phyloP scores from a whole-genome alignment of 2,888 invertebrate species.

The Pandemis corylana region DNA sequence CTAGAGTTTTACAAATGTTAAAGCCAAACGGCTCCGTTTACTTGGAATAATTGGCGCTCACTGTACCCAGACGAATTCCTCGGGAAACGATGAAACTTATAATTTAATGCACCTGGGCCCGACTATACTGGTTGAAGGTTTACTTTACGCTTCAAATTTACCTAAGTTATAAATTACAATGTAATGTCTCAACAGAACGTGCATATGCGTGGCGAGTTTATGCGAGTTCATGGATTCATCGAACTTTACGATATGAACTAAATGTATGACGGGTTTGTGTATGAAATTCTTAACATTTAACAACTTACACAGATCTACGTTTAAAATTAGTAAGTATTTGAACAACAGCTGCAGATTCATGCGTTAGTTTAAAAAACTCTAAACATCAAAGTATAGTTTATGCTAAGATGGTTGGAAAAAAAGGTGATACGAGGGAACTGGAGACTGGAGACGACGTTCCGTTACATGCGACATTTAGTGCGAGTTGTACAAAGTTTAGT shows the following conservation, averaged over 20 bases:
- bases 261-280: background rate
- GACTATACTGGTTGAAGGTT: conserved; percentile 21
- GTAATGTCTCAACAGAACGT: conserved; percentile 7
- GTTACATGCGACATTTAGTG: too few relatives aligned
- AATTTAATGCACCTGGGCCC: conserved; percentile 56
- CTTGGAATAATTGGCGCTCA: conserved; percentile 17
- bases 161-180: conserved; percentile 15
- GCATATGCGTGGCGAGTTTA: conserved; percentile 4
- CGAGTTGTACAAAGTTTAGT: too few relatives aligned
- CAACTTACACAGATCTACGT: background rate
- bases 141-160: conserved; percentile 7
- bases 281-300: background rate
- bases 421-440: too few relatives aligned
- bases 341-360: too few relatives aligned
- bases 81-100: conserved; percentile 55
- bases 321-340: background rate
- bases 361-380: too few relatives aligned
- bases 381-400: too few relatives aligned
- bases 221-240: background rate
- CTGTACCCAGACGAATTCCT: conserved; percentile 53
- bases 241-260: background rate
- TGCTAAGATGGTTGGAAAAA: too few relatives aligned
- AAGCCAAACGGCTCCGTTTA: background rate
- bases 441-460: too few relatives aligned
- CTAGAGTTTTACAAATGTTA: background rate